These are phyloP conservation scores for Toxotes chatareus DNA, from an alignment of 2,113 vertebrate genomes.

Conservation along the genomic window DNA sequence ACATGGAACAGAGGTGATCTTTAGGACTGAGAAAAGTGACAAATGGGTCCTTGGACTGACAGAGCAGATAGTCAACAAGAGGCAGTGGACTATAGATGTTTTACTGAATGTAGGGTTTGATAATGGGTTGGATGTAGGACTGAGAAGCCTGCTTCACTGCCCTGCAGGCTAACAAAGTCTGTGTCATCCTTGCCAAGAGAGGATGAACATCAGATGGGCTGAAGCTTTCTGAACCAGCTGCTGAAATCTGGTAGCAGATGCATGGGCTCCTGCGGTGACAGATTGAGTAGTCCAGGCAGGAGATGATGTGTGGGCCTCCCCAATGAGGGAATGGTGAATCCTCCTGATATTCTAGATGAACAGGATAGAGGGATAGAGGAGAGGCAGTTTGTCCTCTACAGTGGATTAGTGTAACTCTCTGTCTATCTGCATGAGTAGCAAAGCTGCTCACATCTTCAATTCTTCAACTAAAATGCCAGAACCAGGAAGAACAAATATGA, in stretches of 20 bases:
- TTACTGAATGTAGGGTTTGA: neutral
- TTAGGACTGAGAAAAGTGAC: neutral
- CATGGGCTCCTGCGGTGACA: neutral
- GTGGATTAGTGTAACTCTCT: neutral
- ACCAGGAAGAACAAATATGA: neutral
- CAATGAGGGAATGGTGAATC: neutral
- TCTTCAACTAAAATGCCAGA: neutral
- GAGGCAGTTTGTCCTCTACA: neutral
- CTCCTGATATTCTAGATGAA: neutral
- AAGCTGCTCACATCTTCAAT: neutral
- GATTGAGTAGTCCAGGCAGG: neutral
- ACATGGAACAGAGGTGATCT: neutral
- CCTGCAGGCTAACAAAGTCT: neutral
- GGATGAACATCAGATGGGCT: constrained; percentile 3
- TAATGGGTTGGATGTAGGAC: neutral
- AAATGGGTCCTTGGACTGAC: neutral
- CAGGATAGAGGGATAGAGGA: neutral
- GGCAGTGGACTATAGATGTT: neutral
- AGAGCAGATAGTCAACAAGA: neutral
- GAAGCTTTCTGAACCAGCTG: neutral
- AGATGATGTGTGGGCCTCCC: neutral
- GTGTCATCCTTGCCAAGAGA: neutral
- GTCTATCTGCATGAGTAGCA: neutral
- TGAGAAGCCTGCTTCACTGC: neutral
- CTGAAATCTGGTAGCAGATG: neutral